Evolutionary conservation across 1,140 invertebrate genomes (phyloP), one percentile per base, ranked within the genome.

Genomic region (Parapsyche elsis): DNA sequence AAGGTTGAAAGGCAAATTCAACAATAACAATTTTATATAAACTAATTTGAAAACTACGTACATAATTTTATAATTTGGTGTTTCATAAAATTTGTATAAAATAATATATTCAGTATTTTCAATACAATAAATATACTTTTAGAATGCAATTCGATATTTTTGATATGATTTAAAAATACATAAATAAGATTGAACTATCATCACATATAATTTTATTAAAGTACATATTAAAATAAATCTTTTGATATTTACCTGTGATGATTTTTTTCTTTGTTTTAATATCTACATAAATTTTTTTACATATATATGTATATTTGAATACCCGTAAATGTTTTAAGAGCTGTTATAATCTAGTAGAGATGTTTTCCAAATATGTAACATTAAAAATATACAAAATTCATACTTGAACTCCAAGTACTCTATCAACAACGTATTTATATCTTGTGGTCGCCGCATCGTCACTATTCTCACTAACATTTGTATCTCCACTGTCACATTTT

Each of bases 351-450:
- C n/a, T 24, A 9, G 5, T 67, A 12, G 10, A 23, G 57, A 26
- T 67, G 5, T 46, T 71, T 71, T 9, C 9, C 23, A 16, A 49
- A 73, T 46, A 71, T 38, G 16, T 12, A 45, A 19, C 45, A 21
- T 73, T 38, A 73, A 67, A 67, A 76, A 46, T 76, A 76, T 57
- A 46, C 30, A 57, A 21, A 61, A 9, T 61, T 83, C 86, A 92
- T 78, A 93, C 92, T 86, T 92, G 92, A 79, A 93, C 92, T 57
- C 92, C 92, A 9, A 93, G 86, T n/a, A 90, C 90, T 85, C 92
- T 87, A 82, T 92, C 92, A 26, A 93, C 91, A 46, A 92, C 92
- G 86, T 92, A 92, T 80, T 93, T 91, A 86, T 92, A 93, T 84
- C 91, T 90, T 26, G 64, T 24, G 82, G 86, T 86, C 45, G 80